Percentiles rank a stretch among this genome's conserved stretches.
Conservation (phyloP, 64 coral and sea anemone species). For the Trachythela sp. region DNA sequence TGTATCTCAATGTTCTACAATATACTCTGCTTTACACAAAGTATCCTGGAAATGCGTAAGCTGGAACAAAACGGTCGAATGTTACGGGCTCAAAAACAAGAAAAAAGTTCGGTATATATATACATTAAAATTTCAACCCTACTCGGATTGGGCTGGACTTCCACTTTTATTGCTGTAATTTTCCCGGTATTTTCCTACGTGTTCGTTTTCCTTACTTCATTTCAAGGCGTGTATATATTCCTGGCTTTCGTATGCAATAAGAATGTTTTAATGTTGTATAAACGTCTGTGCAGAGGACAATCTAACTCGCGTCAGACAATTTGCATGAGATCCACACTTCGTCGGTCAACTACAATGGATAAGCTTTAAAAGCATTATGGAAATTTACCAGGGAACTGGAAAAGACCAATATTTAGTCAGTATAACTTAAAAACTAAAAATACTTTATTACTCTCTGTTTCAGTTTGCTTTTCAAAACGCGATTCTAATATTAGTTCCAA, state of each 20-base stretch:
- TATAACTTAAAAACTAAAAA: too few species aligned
- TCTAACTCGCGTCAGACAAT: too few species aligned
- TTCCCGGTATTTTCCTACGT: background rate
- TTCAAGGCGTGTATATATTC: background rate
- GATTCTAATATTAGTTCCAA: too few species aligned
- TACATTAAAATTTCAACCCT: background rate
- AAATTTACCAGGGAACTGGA: too few species aligned
- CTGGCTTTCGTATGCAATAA: background rate
- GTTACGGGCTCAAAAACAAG: background rate
- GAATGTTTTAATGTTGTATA: background rate
- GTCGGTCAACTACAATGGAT: too few species aligned
- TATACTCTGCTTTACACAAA: background rate
- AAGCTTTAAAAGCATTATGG: too few species aligned
- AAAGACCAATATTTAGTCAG: too few species aligned
- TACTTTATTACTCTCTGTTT: too few species aligned
- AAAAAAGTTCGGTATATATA: background rate
- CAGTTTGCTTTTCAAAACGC: too few species aligned
- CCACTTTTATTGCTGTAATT: background rate
- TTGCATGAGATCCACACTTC: too few species aligned
- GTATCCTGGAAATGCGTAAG: background rate
- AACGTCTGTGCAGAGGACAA: background rate
- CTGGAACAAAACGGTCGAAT: background rate
- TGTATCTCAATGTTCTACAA: constrained; percentile 5
- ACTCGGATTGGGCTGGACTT: background rate
- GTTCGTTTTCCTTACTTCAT: background rate